phyloP scores from a whole-genome alignment of 2,797 vertebrate genomes.

The Galaxias olidus region DNA sequence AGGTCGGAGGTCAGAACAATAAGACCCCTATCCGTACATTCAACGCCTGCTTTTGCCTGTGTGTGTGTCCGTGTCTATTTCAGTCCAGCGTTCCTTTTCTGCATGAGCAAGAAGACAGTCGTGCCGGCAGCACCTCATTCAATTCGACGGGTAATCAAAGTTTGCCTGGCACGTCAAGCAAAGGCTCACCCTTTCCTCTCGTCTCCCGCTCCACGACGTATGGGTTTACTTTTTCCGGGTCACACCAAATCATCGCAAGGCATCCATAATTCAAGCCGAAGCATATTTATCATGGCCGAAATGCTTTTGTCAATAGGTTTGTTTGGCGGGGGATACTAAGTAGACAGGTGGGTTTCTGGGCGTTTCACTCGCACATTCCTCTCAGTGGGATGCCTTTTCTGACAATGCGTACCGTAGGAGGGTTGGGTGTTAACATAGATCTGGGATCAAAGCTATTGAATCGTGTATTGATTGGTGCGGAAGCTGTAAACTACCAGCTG shows the following conservation, averaged over 20 bases:
- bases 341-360: conserved; percentile 28
- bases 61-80: conserved; percentile 24
- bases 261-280: conserved; percentile 39
- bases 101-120: conserved; percentile 29
- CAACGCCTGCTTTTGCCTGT: conserved; percentile 20
- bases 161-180: conserved; percentile 1
- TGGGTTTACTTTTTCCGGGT: conserved; percentile 22
- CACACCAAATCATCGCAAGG: conserved; percentile 21
- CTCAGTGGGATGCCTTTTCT: no score
- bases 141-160: conserved; percentile 51
- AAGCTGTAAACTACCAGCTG: conserved; percentile 32
- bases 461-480: conserved; percentile 40
- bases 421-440: conserved; percentile 33
- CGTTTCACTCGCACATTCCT: conserved; percentile 19
- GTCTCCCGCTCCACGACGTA: conserved; percentile 29
- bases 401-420: background rate
- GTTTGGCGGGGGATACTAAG: conserved; percentile 26
- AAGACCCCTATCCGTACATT: conserved; percentile 21
- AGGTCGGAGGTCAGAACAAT: conserved; percentile 30
- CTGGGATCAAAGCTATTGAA: conserved; percentile 50
- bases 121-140: conserved; percentile 32
- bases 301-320: conserved; percentile 33
- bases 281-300: conserved; percentile 28
- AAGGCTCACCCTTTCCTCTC: conserved; percentile 19
- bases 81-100: conserved; percentile 28